Evolutionary conservation across 2,797 vertebrate genomes (phyloP).

Genomic region (Danio choprae): DNA sequence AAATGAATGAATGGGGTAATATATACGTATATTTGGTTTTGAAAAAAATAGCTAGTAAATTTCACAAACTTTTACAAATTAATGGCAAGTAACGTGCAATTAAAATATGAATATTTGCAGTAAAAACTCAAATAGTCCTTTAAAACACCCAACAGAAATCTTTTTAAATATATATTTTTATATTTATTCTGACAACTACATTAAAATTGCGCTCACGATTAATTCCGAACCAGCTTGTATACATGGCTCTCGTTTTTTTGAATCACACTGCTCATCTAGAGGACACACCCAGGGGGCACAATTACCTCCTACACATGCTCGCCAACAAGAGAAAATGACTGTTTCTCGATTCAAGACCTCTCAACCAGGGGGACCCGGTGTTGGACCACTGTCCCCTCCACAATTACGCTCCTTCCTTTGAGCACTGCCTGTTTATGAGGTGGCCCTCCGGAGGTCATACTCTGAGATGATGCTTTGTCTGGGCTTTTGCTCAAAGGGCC

Average conservation of each 20-base stretch:
- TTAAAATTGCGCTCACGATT: constrained; percentile 8
- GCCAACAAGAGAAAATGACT: constrained; percentile 77
- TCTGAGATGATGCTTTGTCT: constrained; percentile 55
- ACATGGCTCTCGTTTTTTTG: constrained; percentile 41
- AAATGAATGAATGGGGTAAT: no score
- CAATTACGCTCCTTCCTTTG: constrained; percentile 61
- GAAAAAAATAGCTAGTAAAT: no score
- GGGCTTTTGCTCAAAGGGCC: constrained; percentile 62
- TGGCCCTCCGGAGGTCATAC: constrained; percentile 64
- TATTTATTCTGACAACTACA: neutral
- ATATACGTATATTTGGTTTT: no score
- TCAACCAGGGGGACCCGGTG: constrained; percentile 69
- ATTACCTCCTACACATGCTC: constrained; percentile 78
- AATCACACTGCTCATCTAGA: constrained; percentile 67
- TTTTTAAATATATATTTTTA: no score
- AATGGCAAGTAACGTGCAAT: no score
- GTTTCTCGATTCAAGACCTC: constrained; percentile 73
- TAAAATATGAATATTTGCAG: no score
- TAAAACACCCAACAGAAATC: no score
- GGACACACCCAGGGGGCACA: constrained; percentile 73
- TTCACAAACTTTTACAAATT: no score
- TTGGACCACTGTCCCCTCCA: constrained; percentile 66
- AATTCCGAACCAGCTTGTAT: constrained; percentile 46
- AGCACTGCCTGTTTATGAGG: constrained; percentile 62
- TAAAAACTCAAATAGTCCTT: no score